Percentiles rank a stretch among this genome's conserved stretches.
phyloP scores from a whole-genome alignment of 2,797 vertebrate genomes.

The Hydrophis major region DNA sequence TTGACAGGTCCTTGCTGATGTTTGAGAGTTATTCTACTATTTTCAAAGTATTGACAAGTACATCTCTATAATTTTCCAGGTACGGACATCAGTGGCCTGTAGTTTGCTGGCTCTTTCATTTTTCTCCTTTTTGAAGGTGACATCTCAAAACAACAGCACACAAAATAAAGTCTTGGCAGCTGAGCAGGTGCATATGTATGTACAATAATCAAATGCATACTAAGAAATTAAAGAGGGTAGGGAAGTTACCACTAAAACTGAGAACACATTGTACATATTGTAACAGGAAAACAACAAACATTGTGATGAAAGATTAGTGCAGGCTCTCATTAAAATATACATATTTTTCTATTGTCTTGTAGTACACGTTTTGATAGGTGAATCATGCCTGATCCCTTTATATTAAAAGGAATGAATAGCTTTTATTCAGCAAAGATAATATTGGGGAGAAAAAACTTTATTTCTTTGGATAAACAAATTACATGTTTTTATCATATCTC shows the following conservation, averaged over 20 bases:
- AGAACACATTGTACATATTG: neutral
- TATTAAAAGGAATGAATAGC: neutral
- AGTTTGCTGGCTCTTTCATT: neutral
- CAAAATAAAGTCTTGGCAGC: neutral
- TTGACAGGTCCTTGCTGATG: neutral
- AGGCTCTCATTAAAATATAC: neutral
- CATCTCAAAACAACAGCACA: neutral
- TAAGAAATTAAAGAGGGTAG: neutral
- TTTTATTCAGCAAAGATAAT: neutral
- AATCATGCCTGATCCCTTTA: neutral
- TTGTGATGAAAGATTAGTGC: neutral
- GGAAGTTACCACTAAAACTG: neutral
- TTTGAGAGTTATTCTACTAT: neutral
- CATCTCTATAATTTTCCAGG: neutral
- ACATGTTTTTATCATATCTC: neutral
- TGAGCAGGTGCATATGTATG: neutral
- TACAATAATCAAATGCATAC: neutral
- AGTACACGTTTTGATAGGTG: neutral
- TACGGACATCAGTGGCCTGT: neutral
- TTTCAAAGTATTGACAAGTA: neutral
- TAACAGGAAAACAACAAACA: neutral
- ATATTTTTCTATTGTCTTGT: neutral
- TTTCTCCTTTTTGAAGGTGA: neutral
- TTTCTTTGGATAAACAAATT: neutral
- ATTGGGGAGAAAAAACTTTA: neutral